phyloP scores from a whole-genome alignment of 2,888 invertebrate genomes.

The Tridacna gigas region DNA sequence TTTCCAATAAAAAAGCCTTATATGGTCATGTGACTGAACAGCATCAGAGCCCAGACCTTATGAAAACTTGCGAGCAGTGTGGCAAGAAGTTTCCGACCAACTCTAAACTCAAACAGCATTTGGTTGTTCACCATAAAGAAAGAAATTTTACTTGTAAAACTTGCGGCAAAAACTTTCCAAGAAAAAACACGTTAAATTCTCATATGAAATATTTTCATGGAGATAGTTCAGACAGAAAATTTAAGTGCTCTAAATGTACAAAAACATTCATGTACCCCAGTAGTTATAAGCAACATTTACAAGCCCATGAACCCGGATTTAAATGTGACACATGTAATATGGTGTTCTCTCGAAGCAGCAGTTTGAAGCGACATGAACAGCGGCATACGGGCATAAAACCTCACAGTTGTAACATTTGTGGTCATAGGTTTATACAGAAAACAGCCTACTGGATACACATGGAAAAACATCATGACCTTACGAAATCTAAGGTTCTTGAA shows the following conservation, averaged over 20 bases:
- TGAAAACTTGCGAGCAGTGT: conserved; percentile 13
- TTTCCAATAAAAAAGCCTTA: not conserved
- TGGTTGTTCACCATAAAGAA: not conserved
- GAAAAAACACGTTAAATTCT: not conserved
- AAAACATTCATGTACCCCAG: conserved; percentile 3
- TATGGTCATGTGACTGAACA: not conserved
- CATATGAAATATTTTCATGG: not conserved
- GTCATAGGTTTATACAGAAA: conserved; percentile 53
- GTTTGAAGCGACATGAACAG: conserved; percentile 34
- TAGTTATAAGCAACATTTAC: conserved; percentile 12
- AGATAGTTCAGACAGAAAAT: not conserved
- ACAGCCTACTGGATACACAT: conserved; percentile 54
- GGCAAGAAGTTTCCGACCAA: conserved; percentile 24
- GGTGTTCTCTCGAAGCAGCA: conserved; percentile 15
- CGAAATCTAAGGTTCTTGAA: not conserved
- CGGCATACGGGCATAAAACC: conserved; percentile 36
- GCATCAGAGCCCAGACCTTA: not conserved
- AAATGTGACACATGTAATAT: conserved; percentile 28
- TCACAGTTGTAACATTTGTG: conserved; percentile 45
- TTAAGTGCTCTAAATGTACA: not conserved
- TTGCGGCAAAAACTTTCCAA: conserved; percentile 2
- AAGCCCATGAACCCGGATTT: conserved; percentile 14
- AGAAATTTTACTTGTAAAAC: conserved; percentile 1
- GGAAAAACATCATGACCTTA: conserved; percentile 53
- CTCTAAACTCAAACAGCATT: conserved; percentile 1